Conservation (phyloP, 2,888 invertebrate genomes). For the Pachydiplax longipennis region DNA sequence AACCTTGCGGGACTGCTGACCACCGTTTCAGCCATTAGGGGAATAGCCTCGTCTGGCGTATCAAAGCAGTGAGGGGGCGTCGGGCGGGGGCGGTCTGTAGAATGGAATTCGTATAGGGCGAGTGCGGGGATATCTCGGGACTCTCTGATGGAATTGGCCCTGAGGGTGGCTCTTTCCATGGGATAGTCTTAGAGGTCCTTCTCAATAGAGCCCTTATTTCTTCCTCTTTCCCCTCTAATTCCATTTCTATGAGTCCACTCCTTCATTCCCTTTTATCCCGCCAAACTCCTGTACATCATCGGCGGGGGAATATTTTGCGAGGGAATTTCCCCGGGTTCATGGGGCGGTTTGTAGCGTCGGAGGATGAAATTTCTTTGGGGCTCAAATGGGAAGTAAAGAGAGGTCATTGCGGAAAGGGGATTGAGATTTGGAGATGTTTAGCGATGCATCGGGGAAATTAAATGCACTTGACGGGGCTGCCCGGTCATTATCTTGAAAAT, state of each 20-base stretch:
- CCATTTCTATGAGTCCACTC: neutral
- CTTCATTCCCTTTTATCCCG: neutral
- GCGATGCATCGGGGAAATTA: too few species aligned
- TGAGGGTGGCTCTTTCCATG: neutral
- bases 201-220: neutral
- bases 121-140: neutral
- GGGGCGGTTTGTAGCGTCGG: too few species aligned
- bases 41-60: constrained; percentile 1
- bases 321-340: too few species aligned
- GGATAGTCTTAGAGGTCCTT: neutral
- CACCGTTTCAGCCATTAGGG: constrained; percentile 26
- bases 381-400: too few species aligned
- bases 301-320: too few species aligned
- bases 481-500: too few species aligned
- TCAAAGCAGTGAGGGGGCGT: neutral
- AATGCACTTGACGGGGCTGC: too few species aligned
- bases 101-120: constrained; percentile 4
- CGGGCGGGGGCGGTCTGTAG: neutral
- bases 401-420: too few species aligned
- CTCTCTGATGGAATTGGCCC: constrained; percentile 15
- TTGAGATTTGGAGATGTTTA: too few species aligned
- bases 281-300: neutral
- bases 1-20: neutral
- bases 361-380: too few species aligned
- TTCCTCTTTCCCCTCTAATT: neutral